These are phyloP conservation scores for Magallana nippona DNA, from an alignment of 2,888 invertebrate genomes.

Conservation along the genomic window DNA sequence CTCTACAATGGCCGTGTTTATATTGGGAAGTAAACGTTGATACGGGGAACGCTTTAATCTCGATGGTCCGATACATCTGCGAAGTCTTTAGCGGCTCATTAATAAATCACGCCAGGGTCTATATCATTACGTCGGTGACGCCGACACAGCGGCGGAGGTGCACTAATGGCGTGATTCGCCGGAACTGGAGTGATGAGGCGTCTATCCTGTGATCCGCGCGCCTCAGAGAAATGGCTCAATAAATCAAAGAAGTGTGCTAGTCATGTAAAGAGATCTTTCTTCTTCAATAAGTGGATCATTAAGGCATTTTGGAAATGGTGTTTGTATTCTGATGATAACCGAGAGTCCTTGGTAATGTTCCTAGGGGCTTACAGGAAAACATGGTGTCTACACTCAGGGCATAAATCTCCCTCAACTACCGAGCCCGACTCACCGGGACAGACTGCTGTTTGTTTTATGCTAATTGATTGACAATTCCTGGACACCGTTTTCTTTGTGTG, in stretches of 20 bases:
- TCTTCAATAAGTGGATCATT: constrained; percentile 25
- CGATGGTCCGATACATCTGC: constrained; percentile 16
- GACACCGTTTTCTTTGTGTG: constrained; percentile 18
- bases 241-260: constrained; percentile 26
- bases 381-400: neutral
- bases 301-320: constrained; percentile 21
- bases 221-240: neutral
- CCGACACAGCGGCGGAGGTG: neutral
- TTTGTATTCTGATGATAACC: constrained; percentile 21
- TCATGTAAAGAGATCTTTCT: constrained; percentile 19
- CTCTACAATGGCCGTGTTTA: constrained; percentile 2
- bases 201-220: neutral
- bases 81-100: constrained; percentile 13
- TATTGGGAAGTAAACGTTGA: neutral
- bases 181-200: constrained; percentile 7
- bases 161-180: constrained; percentile 1
- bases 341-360: neutral
- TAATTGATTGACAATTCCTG: constrained; percentile 19
- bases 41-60: constrained; percentile 28
- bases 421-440: neutral
- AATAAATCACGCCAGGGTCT: neutral
- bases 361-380: neutral
- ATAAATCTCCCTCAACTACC: neutral
- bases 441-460: constrained; percentile 19
- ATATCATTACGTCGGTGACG: neutral